Evolutionary conservation across 2,888 invertebrate genomes (phyloP), one percentile per base, ranked within the genome.

Genomic region (Lagria hirta): DNA sequence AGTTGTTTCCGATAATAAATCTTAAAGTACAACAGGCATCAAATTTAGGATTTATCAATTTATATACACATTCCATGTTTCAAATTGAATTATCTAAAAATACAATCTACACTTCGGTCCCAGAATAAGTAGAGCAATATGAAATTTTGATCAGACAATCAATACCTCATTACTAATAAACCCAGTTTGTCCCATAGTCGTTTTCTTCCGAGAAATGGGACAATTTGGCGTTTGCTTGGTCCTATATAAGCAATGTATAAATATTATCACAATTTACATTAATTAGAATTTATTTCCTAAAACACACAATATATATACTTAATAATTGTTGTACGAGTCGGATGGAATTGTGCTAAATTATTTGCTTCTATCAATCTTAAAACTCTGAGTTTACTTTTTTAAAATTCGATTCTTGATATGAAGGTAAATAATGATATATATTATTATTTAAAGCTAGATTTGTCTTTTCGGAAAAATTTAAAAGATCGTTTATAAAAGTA

Each of bases 321-420:
- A 27, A 12, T 62, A 62, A 60, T 64, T 64, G 59, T 66, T 65
- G 61, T 64, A 65, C 61, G 55, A 59, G 56, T 59, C 56, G 63
- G 64, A 66, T 63, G 64, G 64, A 64, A 54, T 60, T 49, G 54
- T 60, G 58, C 55, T 48, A 49, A 48, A 17, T 36, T 35, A 44
- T 50, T 41, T 41, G 32, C 37, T 36, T 35, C n/a, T n/a, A n/a
- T n/a, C n/a, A n/a, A n/a, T n/a, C n/a, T n/a, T n/a, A n/a, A n/a
- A n/a, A n/a, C n/a, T n/a, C n/a, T n/a, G n/a, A n/a, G n/a, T n/a
- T n/a, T n/a, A n/a, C n/a, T n/a, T n/a, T n/a, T n/a, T n/a, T n/a
- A n/a, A n/a, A n/a, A n/a, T n/a, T n/a, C n/a, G n/a, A n/a, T n/a
- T n/a, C n/a, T n/a, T n/a, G n/a, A n/a, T n/a, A n/a, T n/a, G n/a